phyloP scores from a whole-genome alignment of 2,797 vertebrate genomes.

The Heteromormyrus szaboi region DNA sequence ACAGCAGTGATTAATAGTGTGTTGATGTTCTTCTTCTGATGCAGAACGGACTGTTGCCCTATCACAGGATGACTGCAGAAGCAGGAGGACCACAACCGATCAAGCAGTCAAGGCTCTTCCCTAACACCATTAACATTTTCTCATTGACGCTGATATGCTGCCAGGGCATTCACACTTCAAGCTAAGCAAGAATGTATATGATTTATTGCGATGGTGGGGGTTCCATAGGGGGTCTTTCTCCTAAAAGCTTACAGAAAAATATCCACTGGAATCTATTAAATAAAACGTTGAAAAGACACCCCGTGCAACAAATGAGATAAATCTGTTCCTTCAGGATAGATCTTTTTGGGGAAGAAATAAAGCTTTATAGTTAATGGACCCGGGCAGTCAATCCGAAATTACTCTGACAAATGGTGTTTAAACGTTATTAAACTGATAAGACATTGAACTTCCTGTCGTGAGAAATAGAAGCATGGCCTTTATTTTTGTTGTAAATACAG shows the following conservation, averaged over 20 bases:
- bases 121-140: slow-evolving; percentile 20
- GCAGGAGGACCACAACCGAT: slow-evolving; percentile 39
- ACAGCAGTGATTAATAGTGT: slow-evolving; percentile 52
- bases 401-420: slow-evolving; percentile 2
- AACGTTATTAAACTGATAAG: slow-evolving; percentile 25
- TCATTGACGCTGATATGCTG: slow-evolving; percentile 25
- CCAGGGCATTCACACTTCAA: slow-evolving; percentile 20
- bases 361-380: slow-evolving; percentile 5
- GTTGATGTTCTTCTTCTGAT: slow-evolving; percentile 41
- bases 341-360: background rate
- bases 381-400: background rate
- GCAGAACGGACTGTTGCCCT: slow-evolving; percentile 46
- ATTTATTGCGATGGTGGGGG: slow-evolving; percentile 13
- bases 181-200: slow-evolving; percentile 20
- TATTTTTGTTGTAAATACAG: slow-evolving; percentile 3
- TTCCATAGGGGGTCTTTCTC: background rate
- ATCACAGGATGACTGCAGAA: slow-evolving; percentile 36
- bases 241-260: background rate
- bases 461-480: slow-evolving; percentile 4
- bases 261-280: background rate
- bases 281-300: slow-evolving; percentile 6
- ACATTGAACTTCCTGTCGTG: background rate
- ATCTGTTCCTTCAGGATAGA: background rate
- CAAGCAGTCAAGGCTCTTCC: slow-evolving; percentile 25
- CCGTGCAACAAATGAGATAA: slow-evolving; percentile 13